phyloP scores from a whole-genome alignment of 2,888 invertebrate genomes.

The Trichogramma evanescens region DNA sequence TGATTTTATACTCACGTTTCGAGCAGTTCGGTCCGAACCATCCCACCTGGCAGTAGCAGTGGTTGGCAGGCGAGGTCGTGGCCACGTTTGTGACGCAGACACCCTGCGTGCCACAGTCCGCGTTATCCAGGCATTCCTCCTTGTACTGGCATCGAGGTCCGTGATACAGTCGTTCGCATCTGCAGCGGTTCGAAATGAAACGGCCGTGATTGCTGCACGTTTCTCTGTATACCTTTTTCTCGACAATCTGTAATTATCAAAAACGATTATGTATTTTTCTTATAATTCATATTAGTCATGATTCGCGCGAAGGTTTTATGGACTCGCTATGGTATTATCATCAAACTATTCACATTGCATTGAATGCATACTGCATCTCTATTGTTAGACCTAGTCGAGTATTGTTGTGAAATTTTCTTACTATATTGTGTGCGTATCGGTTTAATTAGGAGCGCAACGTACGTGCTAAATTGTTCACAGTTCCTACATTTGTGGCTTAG shows the following conservation, averaged over 20 bases:
- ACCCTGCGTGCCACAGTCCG: slow-evolving; percentile 81
- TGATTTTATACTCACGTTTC: slow-evolving; percentile 58
- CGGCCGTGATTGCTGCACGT: slow-evolving; percentile 80
- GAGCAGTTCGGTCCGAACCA: slow-evolving; percentile 81
- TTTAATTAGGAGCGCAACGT: no score
- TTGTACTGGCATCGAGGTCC: slow-evolving; percentile 80
- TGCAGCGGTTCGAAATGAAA: slow-evolving; percentile 69
- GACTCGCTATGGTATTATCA: no score
- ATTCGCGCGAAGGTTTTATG: no score
- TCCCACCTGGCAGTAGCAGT: slow-evolving; percentile 86
- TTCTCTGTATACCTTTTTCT: slow-evolving; percentile 70
- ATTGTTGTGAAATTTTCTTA: no score
- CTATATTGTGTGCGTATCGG: no score
- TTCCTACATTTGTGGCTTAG: no score
- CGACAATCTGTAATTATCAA: slow-evolving; percentile 33
- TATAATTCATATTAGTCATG: background rate
- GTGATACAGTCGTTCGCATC: slow-evolving; percentile 73
- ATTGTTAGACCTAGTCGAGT: no score
- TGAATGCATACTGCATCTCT: no score
- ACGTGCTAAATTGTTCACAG: no score
- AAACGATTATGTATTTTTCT: background rate
- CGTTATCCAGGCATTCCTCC: slow-evolving; percentile 79
- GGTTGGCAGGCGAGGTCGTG: slow-evolving; percentile 71
- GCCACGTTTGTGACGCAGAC: slow-evolving; percentile 76
- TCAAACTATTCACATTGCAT: no score